Percentiles rank a stretch among this genome's conserved stretches.
Evolutionary conservation across 2,113 vertebrate species (phyloP).

Genomic region (Rattus rattus): DNA sequence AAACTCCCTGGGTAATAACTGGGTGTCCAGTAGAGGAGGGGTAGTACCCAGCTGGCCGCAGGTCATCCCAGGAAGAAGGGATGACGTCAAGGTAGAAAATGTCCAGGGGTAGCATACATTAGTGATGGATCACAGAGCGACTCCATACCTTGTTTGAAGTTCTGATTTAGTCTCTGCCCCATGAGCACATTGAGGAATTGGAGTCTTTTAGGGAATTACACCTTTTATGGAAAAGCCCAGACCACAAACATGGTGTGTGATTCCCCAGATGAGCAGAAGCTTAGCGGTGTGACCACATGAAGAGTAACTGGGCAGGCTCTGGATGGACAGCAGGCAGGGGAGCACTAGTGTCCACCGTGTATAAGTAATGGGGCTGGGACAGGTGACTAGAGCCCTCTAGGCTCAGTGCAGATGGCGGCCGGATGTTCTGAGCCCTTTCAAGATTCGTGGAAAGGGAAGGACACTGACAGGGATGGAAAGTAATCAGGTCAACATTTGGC

Average conservation of each 20-base stretch:
- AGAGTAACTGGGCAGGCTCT: background rate
- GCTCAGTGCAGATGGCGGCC: background rate
- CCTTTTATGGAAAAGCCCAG: background rate
- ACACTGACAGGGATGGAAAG: background rate
- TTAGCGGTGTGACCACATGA: too few species aligned
- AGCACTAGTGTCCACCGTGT: accelerated
- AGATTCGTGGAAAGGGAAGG: background rate
- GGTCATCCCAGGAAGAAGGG: background rate
- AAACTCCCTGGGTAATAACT: background rate
- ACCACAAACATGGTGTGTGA: too few species aligned
- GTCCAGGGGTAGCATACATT: accelerated
- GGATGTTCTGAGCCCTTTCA: background rate
- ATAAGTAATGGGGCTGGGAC: too few species aligned
- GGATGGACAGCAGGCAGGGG: background rate
- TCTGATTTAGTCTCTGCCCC: too few species aligned
- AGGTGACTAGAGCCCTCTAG: too few species aligned
- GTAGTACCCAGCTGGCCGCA: too few species aligned
- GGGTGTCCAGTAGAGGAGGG: too few species aligned
- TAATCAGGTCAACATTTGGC: background rate
- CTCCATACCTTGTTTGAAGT: background rate
- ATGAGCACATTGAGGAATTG: background rate
- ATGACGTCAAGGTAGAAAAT: background rate
- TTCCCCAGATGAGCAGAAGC: background rate
- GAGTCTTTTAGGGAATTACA: background rate
- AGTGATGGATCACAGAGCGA: accelerated